Evolutionary conservation across 2,888 invertebrate species (phyloP).

Genomic region (Melieria omissa): DNA sequence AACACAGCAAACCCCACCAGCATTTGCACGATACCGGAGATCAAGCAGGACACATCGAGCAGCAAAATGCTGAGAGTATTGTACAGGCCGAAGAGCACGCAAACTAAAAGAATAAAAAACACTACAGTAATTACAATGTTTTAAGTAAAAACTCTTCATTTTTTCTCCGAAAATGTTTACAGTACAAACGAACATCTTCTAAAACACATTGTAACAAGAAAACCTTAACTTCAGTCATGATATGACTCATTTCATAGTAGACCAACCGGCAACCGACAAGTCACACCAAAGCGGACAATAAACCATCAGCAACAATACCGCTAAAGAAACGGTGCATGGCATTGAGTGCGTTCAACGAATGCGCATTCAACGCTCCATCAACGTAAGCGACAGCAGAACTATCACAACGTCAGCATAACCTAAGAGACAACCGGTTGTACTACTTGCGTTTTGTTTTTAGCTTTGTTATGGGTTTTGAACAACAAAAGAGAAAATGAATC

Average conservation of each 20-base stretch:
- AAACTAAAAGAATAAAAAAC: slow-evolving; percentile 73
- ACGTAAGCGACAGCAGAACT: too few relatives aligned
- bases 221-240: not conserved
- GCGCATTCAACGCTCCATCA: too few relatives aligned
- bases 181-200: not conserved
- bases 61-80: slow-evolving; percentile 77
- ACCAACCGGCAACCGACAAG: too few relatives aligned
- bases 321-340: slow-evolving; percentile 15
- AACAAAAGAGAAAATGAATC: too few relatives aligned
- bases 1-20: slow-evolving; percentile 88
- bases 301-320: not conserved
- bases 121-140: slow-evolving; percentile 1
- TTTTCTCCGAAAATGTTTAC: not conserved
- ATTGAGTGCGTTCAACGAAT: not conserved
- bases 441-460: too few relatives aligned
- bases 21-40: slow-evolving; percentile 88
- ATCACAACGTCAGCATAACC: too few relatives aligned
- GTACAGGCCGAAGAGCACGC: slow-evolving; percentile 83
- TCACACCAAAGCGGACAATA: too few relatives aligned
- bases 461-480: too few relatives aligned
- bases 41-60: slow-evolving; percentile 73
- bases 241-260: not conserved
- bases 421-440: too few relatives aligned
- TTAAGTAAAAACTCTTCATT: slow-evolving; percentile 23
- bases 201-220: not conserved